Evolutionary conservation across 1,140 invertebrate genomes (phyloP).

Genomic region (Bemisia tabaci): DNA sequence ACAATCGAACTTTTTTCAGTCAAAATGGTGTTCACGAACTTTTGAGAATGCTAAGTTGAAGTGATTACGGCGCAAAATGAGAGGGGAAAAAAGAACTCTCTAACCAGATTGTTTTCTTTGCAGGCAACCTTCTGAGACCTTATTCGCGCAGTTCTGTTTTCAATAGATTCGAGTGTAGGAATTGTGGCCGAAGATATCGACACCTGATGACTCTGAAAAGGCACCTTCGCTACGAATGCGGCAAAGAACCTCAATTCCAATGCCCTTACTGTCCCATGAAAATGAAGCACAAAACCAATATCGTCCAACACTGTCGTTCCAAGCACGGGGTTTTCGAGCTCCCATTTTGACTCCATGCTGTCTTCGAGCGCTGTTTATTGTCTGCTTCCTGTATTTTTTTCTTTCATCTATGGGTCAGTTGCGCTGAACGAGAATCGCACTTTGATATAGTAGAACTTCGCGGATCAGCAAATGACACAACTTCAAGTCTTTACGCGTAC

Average conservation of each 20-base stretch:
- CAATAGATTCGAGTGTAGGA: conserved; percentile 1
- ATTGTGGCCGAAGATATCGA: conserved; percentile 10
- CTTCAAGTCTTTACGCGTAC: too few relatives aligned
- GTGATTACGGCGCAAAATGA: too few relatives aligned
- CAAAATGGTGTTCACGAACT: too few relatives aligned
- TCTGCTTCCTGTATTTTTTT: not conserved
- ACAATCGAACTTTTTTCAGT: too few relatives aligned
- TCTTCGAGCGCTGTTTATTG: not conserved
- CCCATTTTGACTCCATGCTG: not conserved
- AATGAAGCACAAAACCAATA: not conserved
- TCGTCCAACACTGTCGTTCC: not conserved
- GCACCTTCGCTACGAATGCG: conserved; percentile 35
- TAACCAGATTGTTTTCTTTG: not conserved
- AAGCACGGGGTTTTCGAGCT: not conserved
- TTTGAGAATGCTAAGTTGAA: too few relatives aligned
- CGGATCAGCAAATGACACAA: too few relatives aligned
- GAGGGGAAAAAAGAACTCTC: too few relatives aligned
- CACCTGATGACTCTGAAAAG: conserved; percentile 26
- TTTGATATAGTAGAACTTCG: too few relatives aligned
- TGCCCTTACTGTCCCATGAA: conserved; percentile 34
- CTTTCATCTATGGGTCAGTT: too few relatives aligned
- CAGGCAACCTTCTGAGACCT: not conserved
- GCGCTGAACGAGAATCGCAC: too few relatives aligned
- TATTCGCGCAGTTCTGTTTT: not conserved
- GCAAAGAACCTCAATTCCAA: conserved; percentile 38